Evolutionary conservation across 2,888 invertebrate species (phyloP).

Genomic region (Drosophila barbarae): DNA sequence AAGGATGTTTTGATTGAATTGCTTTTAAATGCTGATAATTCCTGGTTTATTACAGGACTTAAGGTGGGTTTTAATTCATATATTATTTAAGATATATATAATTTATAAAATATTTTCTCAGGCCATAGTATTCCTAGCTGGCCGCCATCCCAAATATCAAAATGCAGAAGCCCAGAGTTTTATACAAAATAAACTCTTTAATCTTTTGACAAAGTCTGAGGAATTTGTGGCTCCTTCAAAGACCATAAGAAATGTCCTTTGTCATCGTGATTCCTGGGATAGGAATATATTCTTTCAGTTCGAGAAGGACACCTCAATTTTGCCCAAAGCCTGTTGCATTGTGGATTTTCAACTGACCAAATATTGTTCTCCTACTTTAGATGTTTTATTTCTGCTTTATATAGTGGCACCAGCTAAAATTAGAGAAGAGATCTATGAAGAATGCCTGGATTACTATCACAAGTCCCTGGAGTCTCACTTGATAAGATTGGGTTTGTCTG

Average conservation of each 20-base stretch:
- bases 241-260: conserved; percentile 79
- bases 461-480: conserved; percentile 61
- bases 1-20: conserved; percentile 57
- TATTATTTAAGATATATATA: background rate
- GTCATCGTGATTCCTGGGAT: conserved; percentile 79
- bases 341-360: conserved; percentile 82
- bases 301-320: conserved; percentile 58
- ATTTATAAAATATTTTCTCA: conserved; percentile 19
- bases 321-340: conserved; percentile 79
- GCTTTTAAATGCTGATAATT: conserved; percentile 56
- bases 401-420: conserved; percentile 78
- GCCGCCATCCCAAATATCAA: conserved; percentile 68
- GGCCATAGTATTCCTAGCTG: conserved; percentile 69
- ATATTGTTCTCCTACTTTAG: conserved; percentile 82
- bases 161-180: conserved; percentile 52
- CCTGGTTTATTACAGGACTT: conserved; percentile 69
- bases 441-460: conserved; percentile 80
- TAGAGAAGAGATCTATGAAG: conserved; percentile 72
- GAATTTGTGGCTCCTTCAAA: conserved; percentile 68
- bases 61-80: conserved; percentile 50
- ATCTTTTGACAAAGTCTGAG: conserved; percentile 56
- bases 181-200: conserved; percentile 60
- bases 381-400: conserved; percentile 80
- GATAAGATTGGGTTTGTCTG: conserved; percentile 9
- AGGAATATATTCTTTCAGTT: conserved; percentile 77